Evolutionary conservation across 2,888 invertebrate genomes (phyloP).

Genomic region (Tuta absoluta): DNA sequence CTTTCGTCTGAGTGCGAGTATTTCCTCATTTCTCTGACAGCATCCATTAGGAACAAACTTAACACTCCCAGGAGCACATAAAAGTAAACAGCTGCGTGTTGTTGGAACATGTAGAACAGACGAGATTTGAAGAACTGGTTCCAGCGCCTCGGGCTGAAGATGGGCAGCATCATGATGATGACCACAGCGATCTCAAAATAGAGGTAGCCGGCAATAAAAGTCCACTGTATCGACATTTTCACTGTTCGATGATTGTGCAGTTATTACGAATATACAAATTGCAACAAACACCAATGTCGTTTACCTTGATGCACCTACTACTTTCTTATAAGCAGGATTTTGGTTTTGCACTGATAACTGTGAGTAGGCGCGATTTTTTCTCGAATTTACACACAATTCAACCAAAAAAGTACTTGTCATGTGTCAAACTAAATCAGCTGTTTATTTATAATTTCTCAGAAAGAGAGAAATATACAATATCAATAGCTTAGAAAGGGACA

Average conservation of each 20-base stretch:
- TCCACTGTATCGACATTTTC: slow-evolving; percentile 90
- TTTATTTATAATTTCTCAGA: slow-evolving; percentile 16
- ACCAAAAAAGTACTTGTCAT: background rate
- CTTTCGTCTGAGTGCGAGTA: slow-evolving; percentile 79
- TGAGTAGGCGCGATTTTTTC: slow-evolving; percentile 11
- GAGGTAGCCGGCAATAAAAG: slow-evolving; percentile 86
- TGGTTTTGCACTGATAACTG: slow-evolving; percentile 10
- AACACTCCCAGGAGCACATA: slow-evolving; percentile 81
- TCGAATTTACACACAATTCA: slow-evolving; percentile 4
- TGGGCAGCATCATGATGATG: slow-evolving; percentile 83
- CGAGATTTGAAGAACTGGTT: slow-evolving; percentile 87
- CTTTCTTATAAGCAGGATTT: slow-evolving; percentile 5
- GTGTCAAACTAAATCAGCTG: slow-evolving; percentile 26
- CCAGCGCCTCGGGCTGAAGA: slow-evolving; percentile 89
- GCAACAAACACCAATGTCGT: background rate
- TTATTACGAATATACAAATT: background rate
- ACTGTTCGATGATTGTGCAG: background rate
- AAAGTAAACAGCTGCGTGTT: slow-evolving; percentile 85
- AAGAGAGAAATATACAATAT: background rate
- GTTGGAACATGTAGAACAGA: slow-evolving; percentile 82
- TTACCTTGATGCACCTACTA: background rate
- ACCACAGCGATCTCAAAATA: slow-evolving; percentile 86
- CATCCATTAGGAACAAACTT: slow-evolving; percentile 85
- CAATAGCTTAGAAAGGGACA: background rate
- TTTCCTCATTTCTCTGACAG: slow-evolving; percentile 86